These are phyloP conservation scores for Oophaga pumilio DNA, from an alignment of 2,113 vertebrate species.

Conservation along the genomic window DNA sequence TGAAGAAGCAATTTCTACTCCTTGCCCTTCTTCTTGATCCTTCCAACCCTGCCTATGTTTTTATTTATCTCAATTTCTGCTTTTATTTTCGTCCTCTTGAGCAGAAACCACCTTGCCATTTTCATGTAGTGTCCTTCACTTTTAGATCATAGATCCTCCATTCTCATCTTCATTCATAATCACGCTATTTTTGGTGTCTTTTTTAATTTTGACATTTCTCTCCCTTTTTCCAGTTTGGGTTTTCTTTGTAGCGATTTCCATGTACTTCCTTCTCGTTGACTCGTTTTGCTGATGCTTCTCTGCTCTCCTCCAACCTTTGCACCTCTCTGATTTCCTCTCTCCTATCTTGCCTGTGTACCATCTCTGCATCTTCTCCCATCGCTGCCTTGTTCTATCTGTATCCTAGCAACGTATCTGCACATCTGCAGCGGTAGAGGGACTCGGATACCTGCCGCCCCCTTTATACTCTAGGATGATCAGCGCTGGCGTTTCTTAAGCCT, in stretches of 20 bases:
- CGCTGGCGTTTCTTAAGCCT: constrained; percentile 19
- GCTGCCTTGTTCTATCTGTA: constrained; percentile 55
- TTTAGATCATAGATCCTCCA: neutral
- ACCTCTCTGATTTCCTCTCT: constrained; percentile 33
- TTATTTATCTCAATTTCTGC: neutral
- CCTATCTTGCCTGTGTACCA: constrained; percentile 30
- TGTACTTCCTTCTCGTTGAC: neutral
- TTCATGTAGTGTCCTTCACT: neutral
- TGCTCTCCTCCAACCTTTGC: constrained; percentile 22
- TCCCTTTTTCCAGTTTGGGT: neutral
- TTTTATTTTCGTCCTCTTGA: constrained; percentile 9
- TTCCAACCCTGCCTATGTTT: neutral
- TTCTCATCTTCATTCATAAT: neutral
- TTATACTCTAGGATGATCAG: constrained; percentile 14
- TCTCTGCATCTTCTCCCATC: constrained; percentile 48
- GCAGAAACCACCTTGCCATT: neutral
- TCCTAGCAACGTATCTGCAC: constrained; percentile 59
- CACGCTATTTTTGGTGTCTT: neutral
- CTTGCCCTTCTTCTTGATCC: neutral
- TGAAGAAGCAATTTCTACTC: constrained; percentile 28
- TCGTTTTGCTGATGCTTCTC: constrained; percentile 6
- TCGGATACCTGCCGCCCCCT: constrained; percentile 47
- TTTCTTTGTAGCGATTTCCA: neutral
- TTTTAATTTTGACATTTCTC: neutral
- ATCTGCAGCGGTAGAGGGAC: constrained; percentile 49